phyloP scores from a whole-genome alignment of 2,113 vertebrate genomes.

The Rattus norvegicus region DNA sequence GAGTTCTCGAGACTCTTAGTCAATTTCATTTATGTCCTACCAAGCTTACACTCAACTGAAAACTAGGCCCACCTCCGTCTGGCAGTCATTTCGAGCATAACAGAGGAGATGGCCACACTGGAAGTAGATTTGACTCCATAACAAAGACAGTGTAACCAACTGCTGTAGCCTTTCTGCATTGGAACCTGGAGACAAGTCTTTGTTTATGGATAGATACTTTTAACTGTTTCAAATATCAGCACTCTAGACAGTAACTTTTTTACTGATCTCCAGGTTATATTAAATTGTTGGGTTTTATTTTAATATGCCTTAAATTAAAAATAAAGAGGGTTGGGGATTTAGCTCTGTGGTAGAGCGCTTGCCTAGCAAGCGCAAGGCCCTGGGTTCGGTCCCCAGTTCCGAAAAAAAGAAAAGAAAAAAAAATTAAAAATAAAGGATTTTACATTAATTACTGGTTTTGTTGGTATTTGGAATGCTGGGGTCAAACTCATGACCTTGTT shows the following conservation, averaged over 20 bases:
- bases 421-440: not conserved
- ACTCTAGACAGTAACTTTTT: not conserved
- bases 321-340: not conserved
- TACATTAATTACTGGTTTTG: not conserved
- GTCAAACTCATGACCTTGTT: not conserved
- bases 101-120: not conserved
- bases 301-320: not conserved
- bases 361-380: too few species aligned
- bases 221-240: not conserved
- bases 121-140: constrained; percentile 25
- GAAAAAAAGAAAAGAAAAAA: too few species aligned
- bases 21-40: constrained; percentile 16
- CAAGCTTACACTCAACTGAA: constrained; percentile 48
- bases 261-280: not conserved
- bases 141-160: not conserved
- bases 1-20: constrained; percentile 37
- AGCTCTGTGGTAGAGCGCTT: too few species aligned
- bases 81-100: constrained; percentile 19
- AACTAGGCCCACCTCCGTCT: constrained; percentile 42
- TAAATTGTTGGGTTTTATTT: constrained; percentile 33
- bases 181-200: not conserved
- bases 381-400: too few species aligned
- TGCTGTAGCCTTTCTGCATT: not conserved
- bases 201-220: not conserved
- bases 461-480: not conserved